Percentiles rank a stretch among this genome's conserved stretches.
Conservation (phyloP, 2,888 invertebrate species). For the Herminia tarsipennalis region DNA sequence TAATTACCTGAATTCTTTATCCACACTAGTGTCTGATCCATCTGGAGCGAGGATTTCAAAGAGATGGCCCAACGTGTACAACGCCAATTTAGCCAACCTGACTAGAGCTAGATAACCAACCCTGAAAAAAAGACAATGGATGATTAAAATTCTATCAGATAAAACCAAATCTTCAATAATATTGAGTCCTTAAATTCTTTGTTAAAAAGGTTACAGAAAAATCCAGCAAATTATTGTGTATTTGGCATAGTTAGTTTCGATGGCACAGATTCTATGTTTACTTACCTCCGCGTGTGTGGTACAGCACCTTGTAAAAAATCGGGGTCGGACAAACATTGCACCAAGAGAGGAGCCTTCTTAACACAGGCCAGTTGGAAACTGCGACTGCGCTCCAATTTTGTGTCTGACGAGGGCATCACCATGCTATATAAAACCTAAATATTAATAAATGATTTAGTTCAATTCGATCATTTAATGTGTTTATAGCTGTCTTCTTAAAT, state of each 20-base stretch:
- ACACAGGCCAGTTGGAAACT: constrained; percentile 87
- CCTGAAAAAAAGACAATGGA: constrained; percentile 69
- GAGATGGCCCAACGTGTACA: constrained; percentile 94
- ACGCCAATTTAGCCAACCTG: constrained; percentile 94
- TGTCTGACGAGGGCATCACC: constrained; percentile 95
- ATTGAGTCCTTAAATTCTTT: too few relatives aligned
- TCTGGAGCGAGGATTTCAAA: constrained; percentile 87
- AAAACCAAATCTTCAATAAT: too few relatives aligned
- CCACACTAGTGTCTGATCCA: constrained; percentile 73
- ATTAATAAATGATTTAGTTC: constrained; percentile 18
- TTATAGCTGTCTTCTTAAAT: not conserved
- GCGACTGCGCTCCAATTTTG: constrained; percentile 88
- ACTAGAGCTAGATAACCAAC: constrained; percentile 95
- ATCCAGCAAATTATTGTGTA: too few relatives aligned
- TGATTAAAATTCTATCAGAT: not conserved
- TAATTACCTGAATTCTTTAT: constrained; percentile 73
- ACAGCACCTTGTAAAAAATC: constrained; percentile 80
- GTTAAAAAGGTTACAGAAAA: too few relatives aligned
- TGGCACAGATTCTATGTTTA: too few relatives aligned
- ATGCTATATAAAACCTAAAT: constrained; percentile 92
- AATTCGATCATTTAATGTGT: not conserved
- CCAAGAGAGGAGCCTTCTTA: constrained; percentile 82
- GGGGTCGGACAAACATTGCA: constrained; percentile 77
- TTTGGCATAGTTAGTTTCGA: too few relatives aligned
- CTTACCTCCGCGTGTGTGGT: constrained; percentile 77